Conservation (phyloP, 2,888 invertebrate species). For the Tetragonula carbonaria region DNA sequence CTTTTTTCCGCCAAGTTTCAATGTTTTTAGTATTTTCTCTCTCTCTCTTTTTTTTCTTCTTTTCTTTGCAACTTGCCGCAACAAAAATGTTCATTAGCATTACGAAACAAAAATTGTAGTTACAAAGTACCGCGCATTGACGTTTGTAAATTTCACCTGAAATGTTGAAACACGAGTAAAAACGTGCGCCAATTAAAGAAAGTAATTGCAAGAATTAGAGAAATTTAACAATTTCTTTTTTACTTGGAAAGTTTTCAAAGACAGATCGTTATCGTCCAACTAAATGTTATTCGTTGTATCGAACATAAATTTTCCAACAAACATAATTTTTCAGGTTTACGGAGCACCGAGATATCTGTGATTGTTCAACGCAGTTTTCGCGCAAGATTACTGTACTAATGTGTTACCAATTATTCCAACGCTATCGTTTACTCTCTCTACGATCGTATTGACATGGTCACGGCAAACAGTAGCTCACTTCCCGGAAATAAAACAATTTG, state of each 20-base stretch:
- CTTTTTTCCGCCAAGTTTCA: constrained; percentile 8
- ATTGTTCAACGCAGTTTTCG: constrained; percentile 1
- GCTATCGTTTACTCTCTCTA: constrained; percentile 24
- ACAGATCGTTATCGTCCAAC: background rate
- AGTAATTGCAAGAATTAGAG: background rate
- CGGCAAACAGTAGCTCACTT: constrained; percentile 34
- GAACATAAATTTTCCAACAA: background rate
- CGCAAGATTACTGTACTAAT: background rate
- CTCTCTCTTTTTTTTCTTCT: too few species aligned
- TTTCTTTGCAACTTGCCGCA: background rate
- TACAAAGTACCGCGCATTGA: background rate
- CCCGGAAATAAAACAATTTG: constrained; percentile 58
- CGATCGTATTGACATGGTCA: constrained; percentile 6
- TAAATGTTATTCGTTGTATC: background rate
- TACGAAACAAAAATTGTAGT: background rate
- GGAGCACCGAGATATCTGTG: background rate
- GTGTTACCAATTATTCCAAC: constrained; percentile 31
- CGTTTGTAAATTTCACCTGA: background rate
- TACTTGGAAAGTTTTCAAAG: background rate
- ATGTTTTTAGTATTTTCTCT: constrained; percentile 2
- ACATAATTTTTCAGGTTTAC: background rate
- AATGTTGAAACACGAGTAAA: background rate
- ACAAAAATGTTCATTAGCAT: background rate
- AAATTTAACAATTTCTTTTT: background rate
- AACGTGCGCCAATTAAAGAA: background rate